Evolutionary conservation across 2,888 invertebrate species (phyloP), one percentile per base, ranked within the genome.

Genomic region (Serrognathus titanus): DNA sequence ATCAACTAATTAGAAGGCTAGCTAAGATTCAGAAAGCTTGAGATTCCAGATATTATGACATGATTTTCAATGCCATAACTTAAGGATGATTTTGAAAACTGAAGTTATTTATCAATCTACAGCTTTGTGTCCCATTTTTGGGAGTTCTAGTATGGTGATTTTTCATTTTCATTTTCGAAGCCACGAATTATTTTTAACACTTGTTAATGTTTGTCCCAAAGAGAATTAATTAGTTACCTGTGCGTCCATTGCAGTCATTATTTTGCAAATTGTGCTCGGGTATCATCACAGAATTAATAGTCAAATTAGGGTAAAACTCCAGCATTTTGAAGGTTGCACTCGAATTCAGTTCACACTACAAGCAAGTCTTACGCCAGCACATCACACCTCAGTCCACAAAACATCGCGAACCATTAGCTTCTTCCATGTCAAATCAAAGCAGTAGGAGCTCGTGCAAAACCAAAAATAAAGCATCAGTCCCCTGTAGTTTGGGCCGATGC

Each of bases 271-370:
- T 78, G 57, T 73, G 72, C 46, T 85, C 85, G 66, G 81, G 83
- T 74, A 85, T 78, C 79, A 85, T 81, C 60, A 83, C 75, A 31
- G 76, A 70, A 61, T 76, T 75, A 49, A 78, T 72, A 66, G 82
- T 84, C 63, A 85, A 79, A 71, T 84, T 84, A 55, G 86, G 84
- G 74, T 86, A 87, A 77, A 87, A 87, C 75, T 87, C 87, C 79
- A 87, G 82, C 87, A 87, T 87, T 72, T 78, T 81, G 53, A 36
- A 48, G 24, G 24, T 6, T 31, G 38, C 50, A 57, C 37, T 31
- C 39, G 39, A 11, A 54, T 48, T n/a, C 51, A 56, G 51, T 43
- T 16, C 51, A 55, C 51, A 16, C 43, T 16, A 43, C 43, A 11
- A 40, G 24, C 24, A 31, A 31, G 6, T 1, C 40, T 40, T 40